These are phyloP conservation scores for Linnaemya tessellans DNA, from an alignment of 2,888 invertebrate species.

Conservation along the genomic window DNA sequence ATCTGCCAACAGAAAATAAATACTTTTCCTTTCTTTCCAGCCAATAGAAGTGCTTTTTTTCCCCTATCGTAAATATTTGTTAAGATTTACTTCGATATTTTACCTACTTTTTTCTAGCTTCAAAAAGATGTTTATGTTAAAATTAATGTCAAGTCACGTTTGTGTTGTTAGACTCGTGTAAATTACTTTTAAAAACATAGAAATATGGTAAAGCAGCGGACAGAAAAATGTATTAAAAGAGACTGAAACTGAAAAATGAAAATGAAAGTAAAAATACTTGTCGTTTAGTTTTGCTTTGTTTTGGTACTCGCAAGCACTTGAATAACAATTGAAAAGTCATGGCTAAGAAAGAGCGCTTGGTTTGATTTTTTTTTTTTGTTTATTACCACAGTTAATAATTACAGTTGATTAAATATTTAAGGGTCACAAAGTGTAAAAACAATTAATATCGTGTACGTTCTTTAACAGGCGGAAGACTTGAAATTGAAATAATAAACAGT, in stretches of 20 bases:
- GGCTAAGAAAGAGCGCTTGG: neutral
- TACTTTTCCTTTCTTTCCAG: slow-evolving; percentile 55
- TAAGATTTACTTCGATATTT: neutral
- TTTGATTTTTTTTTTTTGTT: neutral
- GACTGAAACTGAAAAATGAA: slow-evolving; percentile 34
- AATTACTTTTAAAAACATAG: slow-evolving; percentile 22
- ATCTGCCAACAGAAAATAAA: neutral
- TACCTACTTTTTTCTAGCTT: neutral
- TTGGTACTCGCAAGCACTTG: neutral
- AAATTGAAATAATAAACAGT: neutral
- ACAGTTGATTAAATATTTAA: neutral
- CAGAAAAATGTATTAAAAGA: slow-evolving; percentile 11
- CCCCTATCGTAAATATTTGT: slow-evolving; percentile 4
- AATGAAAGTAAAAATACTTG: slow-evolving; percentile 56
- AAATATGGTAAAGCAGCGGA: neutral
- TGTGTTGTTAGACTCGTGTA: slow-evolving; percentile 40
- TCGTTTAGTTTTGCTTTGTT: slow-evolving; percentile 14
- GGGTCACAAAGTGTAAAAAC: neutral
- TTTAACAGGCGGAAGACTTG: neutral
- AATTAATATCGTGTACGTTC: neutral
- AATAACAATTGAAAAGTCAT: slow-evolving; percentile 33
- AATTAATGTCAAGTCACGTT: slow-evolving; percentile 67
- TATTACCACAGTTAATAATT: neutral
- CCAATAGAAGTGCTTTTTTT: slow-evolving; percentile 1
- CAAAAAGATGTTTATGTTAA: slow-evolving; percentile 48